Conservation (phyloP, 2,888 invertebrate genomes). For the Dolichopus griseipennis region DNA sequence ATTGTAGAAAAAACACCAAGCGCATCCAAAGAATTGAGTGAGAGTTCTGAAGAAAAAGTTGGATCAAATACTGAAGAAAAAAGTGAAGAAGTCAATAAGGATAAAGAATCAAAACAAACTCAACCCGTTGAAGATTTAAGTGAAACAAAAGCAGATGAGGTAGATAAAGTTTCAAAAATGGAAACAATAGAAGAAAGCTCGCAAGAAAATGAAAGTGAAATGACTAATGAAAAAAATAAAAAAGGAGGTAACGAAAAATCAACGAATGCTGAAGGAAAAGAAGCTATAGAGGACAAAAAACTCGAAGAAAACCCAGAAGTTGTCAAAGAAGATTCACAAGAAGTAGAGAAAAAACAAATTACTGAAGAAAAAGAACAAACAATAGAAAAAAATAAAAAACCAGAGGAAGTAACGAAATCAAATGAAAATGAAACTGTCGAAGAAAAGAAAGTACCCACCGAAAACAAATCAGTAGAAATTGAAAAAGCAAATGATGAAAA, state of each 20-base stretch:
- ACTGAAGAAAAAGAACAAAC: conserved; percentile 9
- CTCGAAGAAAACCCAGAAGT: conserved; percentile 21
- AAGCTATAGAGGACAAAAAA: conserved; percentile 17
- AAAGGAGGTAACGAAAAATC: conserved; percentile 15
- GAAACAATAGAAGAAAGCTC: neutral
- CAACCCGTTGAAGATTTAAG: neutral
- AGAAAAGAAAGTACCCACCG: conserved; percentile 8
- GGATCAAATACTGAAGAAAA: neutral
- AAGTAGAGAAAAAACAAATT: conserved; percentile 14
- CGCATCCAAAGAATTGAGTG: neutral
- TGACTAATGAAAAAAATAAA: conserved; percentile 24
- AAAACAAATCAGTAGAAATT: conserved; percentile 4
- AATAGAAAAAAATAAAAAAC: conserved; percentile 14
- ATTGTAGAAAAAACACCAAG: neutral
- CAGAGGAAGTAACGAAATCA: conserved; percentile 16
- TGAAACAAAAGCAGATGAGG: conserved; percentile 12
- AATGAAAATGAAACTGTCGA: conserved; percentile 20
- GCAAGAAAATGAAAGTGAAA: conserved; percentile 16
- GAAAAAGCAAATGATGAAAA: conserved; percentile 12
- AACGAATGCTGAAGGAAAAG: conserved; percentile 19
- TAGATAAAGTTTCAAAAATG: conserved; percentile 13
- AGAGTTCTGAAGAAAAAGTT: neutral
- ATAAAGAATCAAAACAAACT: neutral
- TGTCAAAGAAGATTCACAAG: neutral
- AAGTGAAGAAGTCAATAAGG: neutral